phyloP scores from a whole-genome alignment of 2,797 vertebrate species.

The Enteromius afrohamiltoni region DNA sequence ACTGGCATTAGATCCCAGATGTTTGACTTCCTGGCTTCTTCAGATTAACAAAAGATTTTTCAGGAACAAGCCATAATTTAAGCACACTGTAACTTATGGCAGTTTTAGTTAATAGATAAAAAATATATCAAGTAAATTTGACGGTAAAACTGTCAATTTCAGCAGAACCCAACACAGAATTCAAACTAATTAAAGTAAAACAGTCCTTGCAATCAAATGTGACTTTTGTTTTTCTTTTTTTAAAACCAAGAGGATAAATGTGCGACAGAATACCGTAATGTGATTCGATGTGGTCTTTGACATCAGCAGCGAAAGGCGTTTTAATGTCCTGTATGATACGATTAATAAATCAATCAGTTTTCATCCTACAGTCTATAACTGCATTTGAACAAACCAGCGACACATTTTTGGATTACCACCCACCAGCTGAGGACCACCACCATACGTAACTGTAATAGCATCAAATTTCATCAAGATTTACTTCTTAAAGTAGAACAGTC shows the following conservation, averaged over 20 bases:
- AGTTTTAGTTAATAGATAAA: not conserved
- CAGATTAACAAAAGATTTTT: not conserved
- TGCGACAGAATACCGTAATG: not conserved
- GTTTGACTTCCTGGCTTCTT: not conserved
- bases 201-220: not conserved
- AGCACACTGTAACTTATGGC: not conserved
- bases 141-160: too few relatives aligned
- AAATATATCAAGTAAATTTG: not conserved
- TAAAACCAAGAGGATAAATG: not conserved
- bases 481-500: constrained; percentile 5
- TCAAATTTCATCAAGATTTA: not conserved
- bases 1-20: not conserved
- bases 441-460: not conserved
- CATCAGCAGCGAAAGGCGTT: not conserved
- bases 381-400: not conserved
- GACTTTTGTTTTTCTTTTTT: too few relatives aligned
- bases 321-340: not conserved
- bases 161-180: not conserved
- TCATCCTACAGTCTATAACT: not conserved
- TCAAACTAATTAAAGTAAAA: not conserved
- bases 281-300: not conserved
- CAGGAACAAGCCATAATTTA: not conserved
- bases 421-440: not conserved
- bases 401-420: too few relatives aligned
- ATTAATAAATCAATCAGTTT: not conserved